A percentile compares a stretch with the other conserved stretches of the same genome.
These are phyloP conservation scores for Acarapis woodi DNA, from an alignment of 1,140 invertebrate species.

Conservation along the genomic window DNA sequence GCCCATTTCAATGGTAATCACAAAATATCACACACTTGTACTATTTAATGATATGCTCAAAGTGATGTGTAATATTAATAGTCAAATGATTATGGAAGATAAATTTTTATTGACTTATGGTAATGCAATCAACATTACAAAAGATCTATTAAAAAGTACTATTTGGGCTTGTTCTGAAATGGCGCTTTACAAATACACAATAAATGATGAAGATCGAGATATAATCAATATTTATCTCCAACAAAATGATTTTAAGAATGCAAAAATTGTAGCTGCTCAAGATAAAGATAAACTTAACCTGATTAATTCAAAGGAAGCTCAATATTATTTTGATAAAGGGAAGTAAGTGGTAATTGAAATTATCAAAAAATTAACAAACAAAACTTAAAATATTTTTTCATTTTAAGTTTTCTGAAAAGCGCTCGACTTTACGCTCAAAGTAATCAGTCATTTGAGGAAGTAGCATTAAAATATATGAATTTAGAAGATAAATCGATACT, in stretches of 20 bases:
- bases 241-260: conserved; percentile 53
- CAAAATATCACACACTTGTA: conserved; percentile 62
- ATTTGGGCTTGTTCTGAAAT: conserved; percentile 57
- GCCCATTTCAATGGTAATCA: conserved; percentile 48
- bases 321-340: conserved; percentile 40
- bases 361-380: background rate
- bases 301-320: conserved; percentile 61
- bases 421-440: conserved; percentile 24
- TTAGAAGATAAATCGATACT: conserved; percentile 48
- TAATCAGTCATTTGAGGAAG: conserved; percentile 68
- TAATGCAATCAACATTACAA: conserved; percentile 42
- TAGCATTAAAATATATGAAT: conserved; percentile 69
- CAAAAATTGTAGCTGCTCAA: conserved; percentile 41
- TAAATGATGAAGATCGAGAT: conserved; percentile 53
- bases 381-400: background rate
- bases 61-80: conserved; percentile 52
- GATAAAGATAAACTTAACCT: conserved; percentile 48
- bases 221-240: conserved; percentile 41
- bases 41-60: conserved; percentile 49
- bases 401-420: background rate
- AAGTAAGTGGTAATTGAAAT: background rate
- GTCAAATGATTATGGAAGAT: conserved; percentile 61
- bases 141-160: conserved; percentile 42
- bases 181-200: conserved; percentile 53
- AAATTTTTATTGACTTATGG: conserved; percentile 38